Evolutionary conservation across 2,113 vertebrate genomes (phyloP).

Genomic region (Tachysurus fulvidraco): DNA sequence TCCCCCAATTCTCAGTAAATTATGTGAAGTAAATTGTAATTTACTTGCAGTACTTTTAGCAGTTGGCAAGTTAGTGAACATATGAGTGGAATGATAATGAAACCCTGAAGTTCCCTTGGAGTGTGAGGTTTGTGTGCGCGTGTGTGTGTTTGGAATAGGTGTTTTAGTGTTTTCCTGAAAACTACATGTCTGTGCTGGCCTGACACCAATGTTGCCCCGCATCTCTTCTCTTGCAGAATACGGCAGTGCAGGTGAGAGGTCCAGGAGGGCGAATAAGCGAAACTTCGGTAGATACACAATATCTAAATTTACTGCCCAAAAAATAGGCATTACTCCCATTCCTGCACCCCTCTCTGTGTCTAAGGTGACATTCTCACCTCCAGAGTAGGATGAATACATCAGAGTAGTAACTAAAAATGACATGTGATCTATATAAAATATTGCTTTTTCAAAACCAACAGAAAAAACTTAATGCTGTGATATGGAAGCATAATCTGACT

Average conservation of each 20-base stretch:
- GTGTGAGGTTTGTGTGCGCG: conserved; percentile 5
- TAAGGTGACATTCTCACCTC: conserved; percentile 42
- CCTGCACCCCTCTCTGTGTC: conserved; percentile 67
- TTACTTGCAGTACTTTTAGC: conserved; percentile 27
- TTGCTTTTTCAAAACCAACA: conserved; percentile 16
- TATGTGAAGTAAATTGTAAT: conserved; percentile 31
- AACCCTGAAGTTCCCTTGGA: conserved; percentile 58
- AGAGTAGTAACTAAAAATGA: conserved; percentile 18
- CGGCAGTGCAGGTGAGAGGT: conserved; percentile 83
- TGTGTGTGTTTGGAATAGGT: conserved; percentile 40
- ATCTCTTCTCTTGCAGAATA: conserved; percentile 83
- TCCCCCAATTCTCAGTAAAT: not conserved
- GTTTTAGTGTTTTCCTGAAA: conserved; percentile 60
- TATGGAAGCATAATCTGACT: conserved; percentile 36
- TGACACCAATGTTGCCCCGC: conserved; percentile 77
- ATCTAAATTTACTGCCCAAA: conserved; percentile 59
- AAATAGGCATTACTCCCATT: conserved; percentile 62
- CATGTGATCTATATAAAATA: conserved; percentile 13
- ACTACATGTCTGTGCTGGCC: conserved; percentile 76
- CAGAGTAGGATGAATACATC: conserved; percentile 28
- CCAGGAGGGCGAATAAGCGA: conserved; percentile 82
- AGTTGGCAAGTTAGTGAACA: conserved; percentile 76
- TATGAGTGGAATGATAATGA: conserved; percentile 68
- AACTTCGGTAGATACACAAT: conserved; percentile 80
- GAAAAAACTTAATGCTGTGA: conserved; percentile 27